Conservation (phyloP, 2,888 invertebrate genomes). For the Monopis laevigella region DNA sequence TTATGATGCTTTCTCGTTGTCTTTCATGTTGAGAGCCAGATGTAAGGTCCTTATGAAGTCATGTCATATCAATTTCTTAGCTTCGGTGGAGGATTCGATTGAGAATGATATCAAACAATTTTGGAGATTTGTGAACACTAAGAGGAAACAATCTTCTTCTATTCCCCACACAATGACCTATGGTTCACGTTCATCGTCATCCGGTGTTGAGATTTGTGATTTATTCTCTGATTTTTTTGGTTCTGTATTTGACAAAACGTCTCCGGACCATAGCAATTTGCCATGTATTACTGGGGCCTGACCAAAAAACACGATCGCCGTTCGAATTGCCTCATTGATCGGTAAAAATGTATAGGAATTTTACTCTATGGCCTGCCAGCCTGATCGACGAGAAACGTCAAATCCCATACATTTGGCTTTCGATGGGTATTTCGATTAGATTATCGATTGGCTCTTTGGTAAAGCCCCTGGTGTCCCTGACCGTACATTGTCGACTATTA, state of each 20-base stretch:
- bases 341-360: too few relatives aligned
- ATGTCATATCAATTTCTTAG: background rate
- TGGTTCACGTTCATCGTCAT: background rate
- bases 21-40: too few relatives aligned
- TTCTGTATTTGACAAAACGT: conserved; percentile 8
- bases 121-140: background rate
- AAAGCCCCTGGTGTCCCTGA: background rate
- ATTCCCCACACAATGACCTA: background rate
- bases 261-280: background rate
- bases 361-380: too few relatives aligned
- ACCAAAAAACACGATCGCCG: too few relatives aligned
- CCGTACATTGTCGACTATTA: background rate
- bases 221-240: conserved; percentile 4
- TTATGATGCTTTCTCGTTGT: background rate
- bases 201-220: background rate
- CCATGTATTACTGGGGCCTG: too few relatives aligned
- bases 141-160: background rate
- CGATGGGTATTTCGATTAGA: too few relatives aligned
- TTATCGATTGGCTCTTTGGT: too few relatives aligned
- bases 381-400: too few relatives aligned
- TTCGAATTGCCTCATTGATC: too few relatives aligned
- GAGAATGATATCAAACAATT: background rate
- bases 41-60: background rate
- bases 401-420: too few relatives aligned
- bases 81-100: background rate